These are phyloP conservation scores for Chymomyza procnemis DNA, from an alignment of 2,888 invertebrate species.

Conservation along the genomic window DNA sequence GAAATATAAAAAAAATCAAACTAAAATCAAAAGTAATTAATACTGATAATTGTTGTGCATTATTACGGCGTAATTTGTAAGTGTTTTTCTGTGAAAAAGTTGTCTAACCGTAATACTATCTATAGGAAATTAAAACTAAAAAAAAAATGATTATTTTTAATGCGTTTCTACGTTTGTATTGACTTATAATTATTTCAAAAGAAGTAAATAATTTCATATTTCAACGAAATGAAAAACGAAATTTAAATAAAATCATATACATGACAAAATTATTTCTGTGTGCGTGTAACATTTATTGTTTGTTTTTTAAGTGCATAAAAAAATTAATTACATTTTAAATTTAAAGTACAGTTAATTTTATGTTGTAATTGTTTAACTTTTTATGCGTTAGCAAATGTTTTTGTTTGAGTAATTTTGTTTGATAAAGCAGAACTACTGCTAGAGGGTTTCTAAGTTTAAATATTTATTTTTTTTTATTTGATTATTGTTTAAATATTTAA, in stretches of 20 bases:
- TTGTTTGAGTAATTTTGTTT: no score
- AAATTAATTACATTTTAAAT: not conserved
- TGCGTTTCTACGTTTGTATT: conserved; percentile 65
- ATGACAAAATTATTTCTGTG: conserved; percentile 41
- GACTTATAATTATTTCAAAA: conserved; percentile 29
- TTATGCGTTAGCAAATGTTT: no score
- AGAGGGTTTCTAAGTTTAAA: no score
- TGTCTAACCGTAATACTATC: conserved; percentile 63
- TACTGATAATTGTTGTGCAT: conserved; percentile 52
- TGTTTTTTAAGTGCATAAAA: not conserved
- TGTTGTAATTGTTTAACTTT: no score
- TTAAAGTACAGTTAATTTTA: no score
- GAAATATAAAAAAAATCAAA: conserved; percentile 45
- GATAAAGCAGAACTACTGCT: no score
- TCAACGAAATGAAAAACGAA: conserved; percentile 34
- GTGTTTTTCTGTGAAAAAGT: conserved; percentile 66
- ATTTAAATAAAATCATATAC: conserved; percentile 56
- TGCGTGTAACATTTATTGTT: conserved; percentile 7
- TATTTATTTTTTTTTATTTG: no score
- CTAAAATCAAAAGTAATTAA: conserved; percentile 33
- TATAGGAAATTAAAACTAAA: conserved; percentile 25
- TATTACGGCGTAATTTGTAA: conserved; percentile 47
- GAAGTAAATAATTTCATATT: conserved; percentile 8
- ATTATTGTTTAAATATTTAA: no score
- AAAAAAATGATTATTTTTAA: conserved; percentile 33